Conservation (phyloP, 2,113 vertebrate species). For the Spilogale gracilis region DNA sequence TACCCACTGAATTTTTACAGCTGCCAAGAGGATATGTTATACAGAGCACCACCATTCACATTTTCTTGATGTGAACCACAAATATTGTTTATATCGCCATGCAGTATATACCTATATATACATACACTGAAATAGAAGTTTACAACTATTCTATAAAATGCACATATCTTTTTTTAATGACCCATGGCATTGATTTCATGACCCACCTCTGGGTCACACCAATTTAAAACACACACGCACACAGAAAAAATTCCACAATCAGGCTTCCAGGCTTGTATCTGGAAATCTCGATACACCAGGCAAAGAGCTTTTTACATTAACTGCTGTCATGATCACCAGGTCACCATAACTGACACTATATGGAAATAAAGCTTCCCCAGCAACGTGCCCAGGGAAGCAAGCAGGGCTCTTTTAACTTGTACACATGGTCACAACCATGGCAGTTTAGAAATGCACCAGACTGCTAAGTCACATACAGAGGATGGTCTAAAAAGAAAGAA, state of each 20-base stretch:
- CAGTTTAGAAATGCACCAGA: not conserved
- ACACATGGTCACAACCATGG: not conserved
- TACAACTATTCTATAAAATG: not conserved
- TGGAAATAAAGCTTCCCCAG: not conserved
- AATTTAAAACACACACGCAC: not conserved
- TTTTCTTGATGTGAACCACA: not conserved
- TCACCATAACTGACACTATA: not conserved
- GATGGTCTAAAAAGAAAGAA: not conserved
- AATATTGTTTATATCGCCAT: not conserved
- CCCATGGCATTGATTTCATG: not conserved
- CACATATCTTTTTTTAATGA: not conserved
- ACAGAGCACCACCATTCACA: not conserved
- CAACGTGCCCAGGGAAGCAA: not conserved
- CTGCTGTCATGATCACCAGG: not conserved
- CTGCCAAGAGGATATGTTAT: not conserved
- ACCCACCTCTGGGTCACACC: not conserved
- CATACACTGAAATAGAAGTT: not conserved
- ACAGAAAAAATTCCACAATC: not conserved
- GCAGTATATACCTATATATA: not conserved
- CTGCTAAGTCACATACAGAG: not conserved
- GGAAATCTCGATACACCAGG: not conserved
- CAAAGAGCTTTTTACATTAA: not conserved
- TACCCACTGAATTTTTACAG: not conserved
- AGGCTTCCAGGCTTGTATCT: not conserved
- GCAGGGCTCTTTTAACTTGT: not conserved